Evolutionary conservation across 2,797 vertebrate genomes (phyloP).

Genomic region (Acrossocheilus fasciatus): DNA sequence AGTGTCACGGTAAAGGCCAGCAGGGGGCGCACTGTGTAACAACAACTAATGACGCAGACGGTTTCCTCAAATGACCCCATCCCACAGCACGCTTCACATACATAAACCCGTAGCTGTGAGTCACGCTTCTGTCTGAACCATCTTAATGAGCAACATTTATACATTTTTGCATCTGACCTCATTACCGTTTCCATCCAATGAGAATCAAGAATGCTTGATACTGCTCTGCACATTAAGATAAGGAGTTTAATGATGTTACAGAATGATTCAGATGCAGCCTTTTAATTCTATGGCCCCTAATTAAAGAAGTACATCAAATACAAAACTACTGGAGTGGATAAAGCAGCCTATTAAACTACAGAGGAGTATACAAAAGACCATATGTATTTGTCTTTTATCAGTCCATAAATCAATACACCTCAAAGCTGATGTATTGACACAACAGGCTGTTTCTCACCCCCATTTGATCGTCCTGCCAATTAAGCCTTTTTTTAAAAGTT

Average conservation of each 20-base stretch:
- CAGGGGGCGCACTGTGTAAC: slow-evolving; percentile 76
- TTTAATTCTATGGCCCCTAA: slow-evolving; percentile 4
- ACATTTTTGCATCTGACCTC: slow-evolving; percentile 34
- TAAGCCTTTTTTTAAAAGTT: slow-evolving; percentile 37
- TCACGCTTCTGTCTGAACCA: slow-evolving; percentile 43
- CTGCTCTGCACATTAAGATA: slow-evolving; percentile 3
- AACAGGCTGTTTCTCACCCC: slow-evolving; percentile 23
- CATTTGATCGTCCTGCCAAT: slow-evolving; percentile 23
- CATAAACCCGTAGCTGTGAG: slow-evolving; percentile 41
- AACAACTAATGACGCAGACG: slow-evolving; percentile 23
- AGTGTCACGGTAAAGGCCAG: slow-evolving; percentile 63
- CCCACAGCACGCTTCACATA: slow-evolving; percentile 49
- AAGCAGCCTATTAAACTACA: slow-evolving; percentile 5
- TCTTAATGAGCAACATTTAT: slow-evolving; percentile 48
- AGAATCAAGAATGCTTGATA: background rate
- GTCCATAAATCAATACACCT: slow-evolving; percentile 37
- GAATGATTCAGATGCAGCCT: slow-evolving; percentile 18
- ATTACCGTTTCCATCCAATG: slow-evolving; percentile 16
- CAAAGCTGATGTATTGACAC: slow-evolving; percentile 35
- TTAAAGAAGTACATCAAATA: slow-evolving; percentile 15
- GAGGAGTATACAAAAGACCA: background rate
- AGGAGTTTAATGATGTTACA: slow-evolving; percentile 28
- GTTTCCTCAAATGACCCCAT: slow-evolving; percentile 51
- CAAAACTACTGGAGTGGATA: slow-evolving; percentile 1
- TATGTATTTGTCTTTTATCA: slow-evolving; percentile 46